Evolutionary conservation across 2,888 invertebrate species (phyloP), one percentile per base, ranked within the genome.

Genomic region (Ochropacha duplaris): DNA sequence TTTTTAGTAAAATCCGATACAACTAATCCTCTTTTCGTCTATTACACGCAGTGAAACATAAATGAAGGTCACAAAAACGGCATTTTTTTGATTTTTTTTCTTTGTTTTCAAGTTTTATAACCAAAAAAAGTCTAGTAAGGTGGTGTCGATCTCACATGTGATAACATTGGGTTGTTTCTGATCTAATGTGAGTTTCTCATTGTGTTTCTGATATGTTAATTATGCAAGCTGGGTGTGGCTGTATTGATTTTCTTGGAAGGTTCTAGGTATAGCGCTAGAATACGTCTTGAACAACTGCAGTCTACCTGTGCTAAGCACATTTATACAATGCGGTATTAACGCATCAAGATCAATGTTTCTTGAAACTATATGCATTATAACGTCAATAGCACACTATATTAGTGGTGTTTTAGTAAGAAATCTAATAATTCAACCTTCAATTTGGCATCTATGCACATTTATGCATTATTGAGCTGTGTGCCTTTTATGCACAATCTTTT

Each of bases 141-240:
- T 84, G 83, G 78, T 86, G 85, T 83, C 80, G 81, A 78, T 80
- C 79, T 87, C 88, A 90, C 92, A 90, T 91, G 92, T 86, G 83
- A 74, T 84, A 73, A 79, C 81, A 83, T 74, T 79, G 69, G 63
- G 75, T 78, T 82, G 84, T 87, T 89, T 86, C 77, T 72, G 70
- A 65, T 70, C 62, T 69, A 74, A 73, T 74, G 71, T 71, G 66
- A 54, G 65, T 66, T 75, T 78, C 69, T 79, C 72, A 79, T 79
- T 72, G 71, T 74, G 68, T 69, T 72, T 75, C 67, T 76, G 72
- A 74, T 65, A 62, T 75, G 76, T 88, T 87, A 90, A 92, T 92
- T 91, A 92, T 92, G 90, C 90, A 92, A 84, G 85, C 83, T 81
- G 93, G 93, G 93, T 91, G 93, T 93, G 93, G 93, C 93, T 85